phyloP scores from a whole-genome alignment of 2,888 invertebrate genomes.

The Eristalinus sepulchralis region DNA sequence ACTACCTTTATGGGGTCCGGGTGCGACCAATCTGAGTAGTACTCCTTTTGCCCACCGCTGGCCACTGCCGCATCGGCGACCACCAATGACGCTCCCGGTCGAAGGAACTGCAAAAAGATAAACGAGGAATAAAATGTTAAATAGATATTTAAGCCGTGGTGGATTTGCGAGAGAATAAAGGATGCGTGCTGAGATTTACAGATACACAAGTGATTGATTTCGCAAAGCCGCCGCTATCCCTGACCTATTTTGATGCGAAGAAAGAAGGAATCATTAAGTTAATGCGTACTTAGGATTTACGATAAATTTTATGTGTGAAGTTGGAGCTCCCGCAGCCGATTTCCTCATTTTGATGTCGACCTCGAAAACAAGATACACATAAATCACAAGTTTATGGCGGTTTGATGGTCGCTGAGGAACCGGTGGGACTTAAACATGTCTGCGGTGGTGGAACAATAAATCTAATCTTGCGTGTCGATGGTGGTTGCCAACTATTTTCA shows the following conservation, averaged over 20 bases:
- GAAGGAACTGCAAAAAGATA: constrained; percentile 32
- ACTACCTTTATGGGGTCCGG: constrained; percentile 23
- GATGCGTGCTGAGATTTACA: background rate
- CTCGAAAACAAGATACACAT: background rate
- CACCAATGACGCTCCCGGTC: constrained; percentile 30
- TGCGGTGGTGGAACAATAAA: background rate
- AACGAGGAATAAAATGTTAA: background rate
- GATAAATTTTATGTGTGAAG: background rate
- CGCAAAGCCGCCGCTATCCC: background rate
- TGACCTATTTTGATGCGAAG: background rate
- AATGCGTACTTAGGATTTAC: background rate
- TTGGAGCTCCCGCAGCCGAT: background rate
- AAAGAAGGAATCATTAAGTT: background rate
- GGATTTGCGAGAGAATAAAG: background rate
- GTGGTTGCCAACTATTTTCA: too few relatives aligned
- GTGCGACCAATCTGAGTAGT: constrained; percentile 61
- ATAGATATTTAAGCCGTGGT: background rate
- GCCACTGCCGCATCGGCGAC: constrained; percentile 52
- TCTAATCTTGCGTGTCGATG: background rate
- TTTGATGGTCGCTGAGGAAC: background rate
- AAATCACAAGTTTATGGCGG: background rate
- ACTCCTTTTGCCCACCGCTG: constrained; percentile 45
- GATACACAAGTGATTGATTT: background rate
- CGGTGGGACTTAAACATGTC: background rate
- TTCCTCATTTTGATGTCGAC: background rate